Base-by-base conservation (phyloP, 2,888 invertebrate species). In the Rhagonycha fulva region DNA sequence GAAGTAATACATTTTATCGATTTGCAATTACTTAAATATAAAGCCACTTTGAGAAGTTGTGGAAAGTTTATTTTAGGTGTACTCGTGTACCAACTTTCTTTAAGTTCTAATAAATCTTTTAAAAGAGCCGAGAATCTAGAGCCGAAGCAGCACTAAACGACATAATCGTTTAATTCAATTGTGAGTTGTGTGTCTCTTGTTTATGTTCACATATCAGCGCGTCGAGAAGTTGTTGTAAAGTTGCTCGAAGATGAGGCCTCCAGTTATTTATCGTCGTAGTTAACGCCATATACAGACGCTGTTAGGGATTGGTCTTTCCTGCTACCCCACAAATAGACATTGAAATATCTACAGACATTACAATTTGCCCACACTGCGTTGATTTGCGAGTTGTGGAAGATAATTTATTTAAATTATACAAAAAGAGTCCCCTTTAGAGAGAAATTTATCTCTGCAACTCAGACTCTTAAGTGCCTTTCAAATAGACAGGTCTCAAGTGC, bases 151-250 rank as follows among this genome's bases (percentile, higher is more conserved):
- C 81, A 82, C 82, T 83, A 82, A 84, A 83, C 81, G 81, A 84
- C 83, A 82, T 84, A 83, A 85, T 85, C 84, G 83, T 84, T 84
- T 84, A 84, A 85, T 85, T 85, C 85, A 84, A 85, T 85, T 84
- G 84, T 74, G 76, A 80, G 81, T 80, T 80, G 80, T 82, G 80
- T 82, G 80, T 81, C 81, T 83, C 82, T 82, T 84, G 84, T 84
- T 85, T 84, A 84, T 83, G 84, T 84, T 84, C 84, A 84, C 85
- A 85, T 84, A 85, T 85, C 84, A 78, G 76, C 78, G 78, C 73
- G 73, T 75, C 76, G 78, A 69, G 75, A 76, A 78, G 78, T 78
- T 78, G 77, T 75, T 77, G 76, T 78, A 78, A 78, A 78, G 73
- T 78, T 76, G 71, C 74, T 76, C 67, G 77, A 76, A 78, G 78